Percentiles rank a stretch among this genome's conserved stretches.
Evolutionary conservation across 2,113 vertebrate genomes (phyloP).

Genomic region (Suricata suricatta): DNA sequence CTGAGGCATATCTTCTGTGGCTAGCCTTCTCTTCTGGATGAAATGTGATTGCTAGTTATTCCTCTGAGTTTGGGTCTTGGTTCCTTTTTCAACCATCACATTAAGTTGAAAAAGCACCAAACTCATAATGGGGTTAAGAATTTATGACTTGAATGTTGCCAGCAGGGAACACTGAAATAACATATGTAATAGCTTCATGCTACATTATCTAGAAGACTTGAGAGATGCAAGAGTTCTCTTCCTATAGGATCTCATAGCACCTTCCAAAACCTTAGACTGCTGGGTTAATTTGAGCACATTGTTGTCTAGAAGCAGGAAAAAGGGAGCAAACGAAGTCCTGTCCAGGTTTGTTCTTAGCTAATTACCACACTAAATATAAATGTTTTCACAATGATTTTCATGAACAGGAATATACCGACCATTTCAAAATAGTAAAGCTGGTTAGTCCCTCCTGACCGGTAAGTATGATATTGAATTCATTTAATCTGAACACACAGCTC

Average conservation of each 20-base stretch:
- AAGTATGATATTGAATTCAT: neutral
- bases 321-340: neutral
- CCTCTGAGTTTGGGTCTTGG: neutral
- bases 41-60: neutral
- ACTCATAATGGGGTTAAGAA: neutral
- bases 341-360: neutral
- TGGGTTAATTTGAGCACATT: neutral
- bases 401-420: neutral
- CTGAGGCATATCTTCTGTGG: neutral
- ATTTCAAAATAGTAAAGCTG: neutral
- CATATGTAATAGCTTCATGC: neutral
- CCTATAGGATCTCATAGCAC: neutral
- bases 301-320: neutral
- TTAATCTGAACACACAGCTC: neutral
- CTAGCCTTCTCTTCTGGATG: neutral
- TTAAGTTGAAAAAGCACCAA: neutral
- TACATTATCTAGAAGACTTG: neutral
- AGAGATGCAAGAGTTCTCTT: neutral
- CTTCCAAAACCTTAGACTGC: neutral
- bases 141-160: neutral
- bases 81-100: neutral
- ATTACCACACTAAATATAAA: neutral
- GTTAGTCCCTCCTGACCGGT: neutral
- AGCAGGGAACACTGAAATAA: neutral
- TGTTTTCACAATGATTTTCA: neutral